Conservation (phyloP, 30 jellyfish, hydroid and myxozoan genomes). For the Chrysaora quinquecirrha region DNA sequence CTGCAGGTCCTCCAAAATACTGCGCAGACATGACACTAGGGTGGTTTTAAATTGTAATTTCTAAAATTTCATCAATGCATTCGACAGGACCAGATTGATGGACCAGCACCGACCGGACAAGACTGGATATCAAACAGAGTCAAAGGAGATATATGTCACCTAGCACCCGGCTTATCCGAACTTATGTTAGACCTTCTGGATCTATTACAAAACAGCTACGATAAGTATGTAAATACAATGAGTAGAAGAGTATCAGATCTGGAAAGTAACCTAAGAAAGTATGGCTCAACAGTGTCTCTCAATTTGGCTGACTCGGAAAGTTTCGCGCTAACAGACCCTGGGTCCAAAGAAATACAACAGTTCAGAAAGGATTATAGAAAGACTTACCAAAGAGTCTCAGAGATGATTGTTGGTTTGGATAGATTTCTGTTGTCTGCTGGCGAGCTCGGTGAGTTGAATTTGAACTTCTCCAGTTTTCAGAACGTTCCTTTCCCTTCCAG, state of each 20-base stretch:
- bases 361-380: slow-evolving; percentile 24
- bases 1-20: too few species aligned
- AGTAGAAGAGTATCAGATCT: slow-evolving; percentile 21
- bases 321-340: slow-evolving; percentile 11
- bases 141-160: slow-evolving; percentile 49
- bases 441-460: background rate
- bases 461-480: background rate
- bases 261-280: slow-evolving; percentile 46
- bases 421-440: slow-evolving; percentile 17
- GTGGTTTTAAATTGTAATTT: too few species aligned
- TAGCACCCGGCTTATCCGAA: slow-evolving; percentile 64
- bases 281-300: slow-evolving; percentile 42
- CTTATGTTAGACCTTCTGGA: slow-evolving; percentile 51
- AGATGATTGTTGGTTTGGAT: slow-evolving; percentile 42
- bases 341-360: slow-evolving; percentile 14
- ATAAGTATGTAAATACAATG: slow-evolving; percentile 38
- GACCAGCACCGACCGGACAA: background rate
- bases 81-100: background rate
- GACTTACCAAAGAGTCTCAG: slow-evolving; percentile 30
- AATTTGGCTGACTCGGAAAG: slow-evolving; percentile 15
- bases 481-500: too few species aligned
- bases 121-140: slow-evolving; percentile 30
- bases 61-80: too few species aligned
- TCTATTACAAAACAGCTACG: slow-evolving; percentile 49
- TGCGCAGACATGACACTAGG: too few species aligned